phyloP scores from a whole-genome alignment of 2,888 invertebrate genomes.

The Catonia carolina region DNA sequence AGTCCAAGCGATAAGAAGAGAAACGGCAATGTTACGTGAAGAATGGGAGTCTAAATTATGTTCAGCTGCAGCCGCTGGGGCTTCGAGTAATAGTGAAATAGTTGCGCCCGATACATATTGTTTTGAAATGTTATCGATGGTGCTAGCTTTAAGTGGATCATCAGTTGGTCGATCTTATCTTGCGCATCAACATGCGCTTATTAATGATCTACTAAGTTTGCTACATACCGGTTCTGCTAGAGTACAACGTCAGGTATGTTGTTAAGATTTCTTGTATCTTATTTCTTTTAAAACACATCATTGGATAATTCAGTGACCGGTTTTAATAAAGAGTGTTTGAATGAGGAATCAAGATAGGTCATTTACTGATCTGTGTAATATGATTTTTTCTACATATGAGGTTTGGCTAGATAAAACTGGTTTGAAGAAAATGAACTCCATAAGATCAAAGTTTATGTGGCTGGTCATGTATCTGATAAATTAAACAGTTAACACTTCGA shows the following conservation, averaged over 20 bases:
- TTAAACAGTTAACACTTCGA: too few species aligned
- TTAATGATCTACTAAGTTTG: conserved; percentile 76
- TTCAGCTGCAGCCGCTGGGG: conserved; percentile 35
- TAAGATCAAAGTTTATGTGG: too few species aligned
- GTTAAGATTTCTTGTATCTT: not conserved
- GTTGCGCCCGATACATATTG: conserved; percentile 77
- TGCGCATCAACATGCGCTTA: conserved; percentile 78
- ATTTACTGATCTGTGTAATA: too few species aligned
- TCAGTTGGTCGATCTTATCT: conserved; percentile 83
- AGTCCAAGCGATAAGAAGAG: conserved; percentile 83
- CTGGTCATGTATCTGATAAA: too few species aligned
- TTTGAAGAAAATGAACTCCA: too few species aligned
- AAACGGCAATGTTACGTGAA: conserved; percentile 76
- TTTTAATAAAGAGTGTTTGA: not conserved
- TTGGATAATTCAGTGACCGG: not conserved
- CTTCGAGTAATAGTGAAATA: conserved; percentile 23
- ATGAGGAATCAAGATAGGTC: too few species aligned
- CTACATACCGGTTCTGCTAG: conserved; percentile 91
- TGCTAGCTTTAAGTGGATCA: conserved; percentile 87
- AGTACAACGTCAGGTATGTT: conserved; percentile 78
- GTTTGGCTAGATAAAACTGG: too few species aligned
- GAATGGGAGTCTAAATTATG: conserved; percentile 78
- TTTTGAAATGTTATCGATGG: conserved; percentile 95
- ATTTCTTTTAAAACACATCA: not conserved
- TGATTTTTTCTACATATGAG: too few species aligned